Evolutionary conservation across 2,888 invertebrate species (phyloP).

Genomic region (Nomada lathburiana): DNA sequence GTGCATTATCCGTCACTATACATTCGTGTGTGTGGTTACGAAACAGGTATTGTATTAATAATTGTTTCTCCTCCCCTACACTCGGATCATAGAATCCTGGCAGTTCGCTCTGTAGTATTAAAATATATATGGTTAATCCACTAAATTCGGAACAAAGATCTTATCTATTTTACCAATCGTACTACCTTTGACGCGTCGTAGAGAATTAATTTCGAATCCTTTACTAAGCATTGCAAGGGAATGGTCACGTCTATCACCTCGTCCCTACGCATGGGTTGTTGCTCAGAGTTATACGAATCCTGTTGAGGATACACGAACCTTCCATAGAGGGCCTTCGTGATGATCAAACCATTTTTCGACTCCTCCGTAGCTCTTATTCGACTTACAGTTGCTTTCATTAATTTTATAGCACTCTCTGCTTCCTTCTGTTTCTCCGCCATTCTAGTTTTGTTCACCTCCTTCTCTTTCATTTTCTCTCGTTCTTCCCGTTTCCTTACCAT

Average conservation of each 20-base stretch:
- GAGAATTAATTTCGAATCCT: slow-evolving; percentile 94
- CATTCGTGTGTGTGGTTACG: slow-evolving; percentile 92
- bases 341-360: slow-evolving; percentile 92
- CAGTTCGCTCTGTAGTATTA: slow-evolving; percentile 90
- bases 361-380: slow-evolving; percentile 93
- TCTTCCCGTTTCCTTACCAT: slow-evolving; percentile 91
- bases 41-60: slow-evolving; percentile 94
- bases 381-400: slow-evolving; percentile 96
- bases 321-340: slow-evolving; percentile 93
- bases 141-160: not conserved
- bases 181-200: slow-evolving; percentile 96
- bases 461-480: slow-evolving; percentile 92
- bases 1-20: slow-evolving; percentile 91
- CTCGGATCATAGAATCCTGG: slow-evolving; percentile 99
- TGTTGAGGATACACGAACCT: slow-evolving; percentile 85
- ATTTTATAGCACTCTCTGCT: slow-evolving; percentile 93
- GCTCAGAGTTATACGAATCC: slow-evolving; percentile 71
- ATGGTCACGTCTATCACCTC: slow-evolving; percentile 96
- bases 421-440: slow-evolving; percentile 92
- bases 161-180: slow-evolving; percentile 52
- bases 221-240: slow-evolving; percentile 96
- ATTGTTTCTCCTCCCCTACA: slow-evolving; percentile 94
- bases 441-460: slow-evolving; percentile 91
- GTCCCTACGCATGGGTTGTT: slow-evolving; percentile 76
- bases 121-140: not conserved